Conservation (phyloP, 2,797 vertebrate genomes). For the Echiichthys vipera region DNA sequence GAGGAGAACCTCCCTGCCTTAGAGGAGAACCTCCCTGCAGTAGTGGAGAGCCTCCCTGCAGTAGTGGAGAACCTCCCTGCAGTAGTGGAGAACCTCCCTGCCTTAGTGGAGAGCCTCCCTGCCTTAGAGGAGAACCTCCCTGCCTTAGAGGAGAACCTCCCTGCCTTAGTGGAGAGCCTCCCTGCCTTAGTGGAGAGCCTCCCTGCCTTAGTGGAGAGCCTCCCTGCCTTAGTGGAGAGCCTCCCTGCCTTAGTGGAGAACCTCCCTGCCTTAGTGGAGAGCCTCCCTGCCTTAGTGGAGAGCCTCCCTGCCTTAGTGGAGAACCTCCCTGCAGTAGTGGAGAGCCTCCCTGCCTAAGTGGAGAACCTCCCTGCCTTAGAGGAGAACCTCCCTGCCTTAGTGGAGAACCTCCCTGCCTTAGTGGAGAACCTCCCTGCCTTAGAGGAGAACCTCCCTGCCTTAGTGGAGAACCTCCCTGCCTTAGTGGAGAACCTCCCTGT, state of each 20-base stretch:
- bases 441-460: slow-evolving; percentile 1
- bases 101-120: neutral
- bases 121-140: neutral
- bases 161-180: neutral
- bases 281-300: neutral
- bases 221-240: neutral
- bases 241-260: neutral
- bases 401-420: neutral
- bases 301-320: neutral
- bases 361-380: neutral
- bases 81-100: slow-evolving; percentile 9
- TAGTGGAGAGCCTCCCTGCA: neutral
- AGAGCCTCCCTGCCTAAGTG: slow-evolving; percentile 29
- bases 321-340: slow-evolving; percentile 59
- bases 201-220: neutral
- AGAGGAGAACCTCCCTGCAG: slow-evolving; percentile 56
- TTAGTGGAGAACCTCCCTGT: slow-evolving; percentile 1
- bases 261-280: neutral
- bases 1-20: neutral
- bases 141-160: neutral
- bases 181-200: neutral
- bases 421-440: neutral
- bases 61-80: slow-evolving; percentile 54
- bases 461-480: slow-evolving; percentile 1
- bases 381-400: neutral